Evolutionary conservation across 2,888 invertebrate genomes (phyloP).

Genomic region (Tenthredo notha): DNA sequence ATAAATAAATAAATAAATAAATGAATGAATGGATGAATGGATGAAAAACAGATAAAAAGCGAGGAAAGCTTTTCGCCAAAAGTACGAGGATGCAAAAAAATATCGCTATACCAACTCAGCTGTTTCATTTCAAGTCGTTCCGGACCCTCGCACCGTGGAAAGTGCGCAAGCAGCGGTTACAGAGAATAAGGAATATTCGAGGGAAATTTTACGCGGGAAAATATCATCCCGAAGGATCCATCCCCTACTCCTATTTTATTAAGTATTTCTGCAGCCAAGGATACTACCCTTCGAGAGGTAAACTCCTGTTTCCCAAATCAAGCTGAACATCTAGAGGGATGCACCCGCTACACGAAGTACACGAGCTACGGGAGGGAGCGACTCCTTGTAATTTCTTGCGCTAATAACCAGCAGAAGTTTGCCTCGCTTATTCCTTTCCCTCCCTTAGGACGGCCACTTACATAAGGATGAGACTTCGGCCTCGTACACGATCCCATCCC

Average conservation of each 20-base stretch:
- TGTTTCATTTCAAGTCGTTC: slow-evolving; percentile 9
- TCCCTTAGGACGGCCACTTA: slow-evolving; percentile 16
- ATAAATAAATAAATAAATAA: neutral
- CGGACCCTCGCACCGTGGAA: neutral
- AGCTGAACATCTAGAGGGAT: neutral
- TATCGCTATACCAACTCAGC: neutral
- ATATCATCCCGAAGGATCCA: slow-evolving; percentile 21
- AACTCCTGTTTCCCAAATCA: slow-evolving; percentile 12
- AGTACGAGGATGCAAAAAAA: neutral
- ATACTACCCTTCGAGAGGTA: neutral
- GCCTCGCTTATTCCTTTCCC: slow-evolving; percentile 23
- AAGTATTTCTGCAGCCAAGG: neutral
- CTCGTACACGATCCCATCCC: slow-evolving; percentile 20
- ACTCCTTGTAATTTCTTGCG: slow-evolving; percentile 39
- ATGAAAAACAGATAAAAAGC: neutral
- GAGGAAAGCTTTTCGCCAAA: neutral
- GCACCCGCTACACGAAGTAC: slow-evolving; percentile 1
- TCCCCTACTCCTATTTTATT: neutral
- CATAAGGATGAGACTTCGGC: neutral
- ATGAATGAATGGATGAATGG: no score
- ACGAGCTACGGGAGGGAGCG: neutral
- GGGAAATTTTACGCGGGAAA: slow-evolving; percentile 43
- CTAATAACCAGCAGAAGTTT: slow-evolving; percentile 50
- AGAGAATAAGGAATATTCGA: slow-evolving; percentile 16
- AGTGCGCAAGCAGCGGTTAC: slow-evolving; percentile 25